Percentiles rank a stretch among this genome's conserved stretches.
phyloP scores from a whole-genome alignment of 2,797 vertebrate species.

The Parambassis ranga region DNA sequence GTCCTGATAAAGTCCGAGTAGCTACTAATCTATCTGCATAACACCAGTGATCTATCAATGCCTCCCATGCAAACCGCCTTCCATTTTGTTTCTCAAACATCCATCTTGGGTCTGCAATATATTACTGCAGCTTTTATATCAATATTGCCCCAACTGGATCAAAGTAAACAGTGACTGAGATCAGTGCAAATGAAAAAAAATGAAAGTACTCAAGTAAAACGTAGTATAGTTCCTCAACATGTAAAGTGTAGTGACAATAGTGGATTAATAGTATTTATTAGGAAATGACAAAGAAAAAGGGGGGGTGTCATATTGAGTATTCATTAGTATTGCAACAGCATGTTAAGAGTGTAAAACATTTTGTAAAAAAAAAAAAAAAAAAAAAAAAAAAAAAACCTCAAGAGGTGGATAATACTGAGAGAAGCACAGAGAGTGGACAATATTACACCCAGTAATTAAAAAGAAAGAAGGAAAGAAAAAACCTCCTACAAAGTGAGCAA shows the following conservation, averaged over 20 bases:
- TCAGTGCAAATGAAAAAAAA: conserved; percentile 57
- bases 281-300: conserved; percentile 25
- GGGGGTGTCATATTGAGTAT: conserved; percentile 67
- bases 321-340: conserved; percentile 80
- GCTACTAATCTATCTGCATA: conserved; percentile 2
- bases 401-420: conserved; percentile 54
- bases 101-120: conserved; percentile 22
- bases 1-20: conserved; percentile 9
- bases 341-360: conserved; percentile 76
- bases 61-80: conserved; percentile 23
- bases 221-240: conserved; percentile 50
- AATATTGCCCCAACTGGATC: conserved; percentile 51
- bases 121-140: conserved; percentile 61
- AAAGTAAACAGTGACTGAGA: conserved; percentile 48
- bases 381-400: conserved; percentile 46
- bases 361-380: conserved; percentile 48
- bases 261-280: conserved; percentile 53
- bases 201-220: conserved; percentile 35
- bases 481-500: conserved; percentile 85
- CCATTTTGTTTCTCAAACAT: conserved; percentile 3
- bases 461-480: conserved; percentile 69
- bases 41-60: conserved; percentile 24
- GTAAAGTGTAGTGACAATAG: conserved; percentile 54
- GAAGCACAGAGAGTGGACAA: conserved; percentile 33
- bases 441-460: conserved; percentile 72